Evolutionary conservation across 2,888 invertebrate species (phyloP).

Genomic region (Morpho deidamia): DNA sequence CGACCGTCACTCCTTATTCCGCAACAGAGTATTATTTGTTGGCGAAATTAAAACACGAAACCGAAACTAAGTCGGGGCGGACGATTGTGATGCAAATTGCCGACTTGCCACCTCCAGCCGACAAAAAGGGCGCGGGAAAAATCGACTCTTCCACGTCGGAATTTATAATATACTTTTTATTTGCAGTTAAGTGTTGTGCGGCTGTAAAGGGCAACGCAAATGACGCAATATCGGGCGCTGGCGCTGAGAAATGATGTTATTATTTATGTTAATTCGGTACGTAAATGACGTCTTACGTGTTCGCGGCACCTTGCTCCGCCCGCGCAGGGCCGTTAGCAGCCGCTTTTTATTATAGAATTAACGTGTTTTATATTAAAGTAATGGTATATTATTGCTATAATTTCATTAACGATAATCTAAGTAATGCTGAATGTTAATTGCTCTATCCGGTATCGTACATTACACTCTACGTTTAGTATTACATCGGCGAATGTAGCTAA

Average conservation of each 20-base stretch:
- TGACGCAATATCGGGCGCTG: slow-evolving; percentile 57
- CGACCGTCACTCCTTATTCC: slow-evolving; percentile 52
- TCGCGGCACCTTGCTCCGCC: slow-evolving; percentile 44
- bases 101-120: slow-evolving; percentile 36
- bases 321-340: slow-evolving; percentile 30
- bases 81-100: slow-evolving; percentile 68
- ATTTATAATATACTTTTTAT: slow-evolving; percentile 68
- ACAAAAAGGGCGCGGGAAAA: slow-evolving; percentile 34
- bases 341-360: too few species aligned
- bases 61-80: slow-evolving; percentile 43
- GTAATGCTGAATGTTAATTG: too few species aligned
- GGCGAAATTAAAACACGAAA: slow-evolving; percentile 67
- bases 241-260: slow-evolving; percentile 67
- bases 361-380: too few species aligned
- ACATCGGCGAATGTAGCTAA: too few species aligned
- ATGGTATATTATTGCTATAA: too few species aligned
- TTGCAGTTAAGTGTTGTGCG: slow-evolving; percentile 61
- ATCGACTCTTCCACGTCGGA: slow-evolving; percentile 40
- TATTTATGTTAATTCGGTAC: slow-evolving; percentile 76
- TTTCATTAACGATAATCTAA: too few species aligned
- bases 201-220: slow-evolving; percentile 65
- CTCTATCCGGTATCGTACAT: too few species aligned
- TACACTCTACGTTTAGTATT: too few species aligned
- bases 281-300: slow-evolving; percentile 72
- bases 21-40: slow-evolving; percentile 69